A percentile compares a stretch with the other conserved stretches of the same genome.
phyloP scores from a whole-genome alignment of 1,140 invertebrate species.

The Lordiphosa stackelbergi region DNA sequence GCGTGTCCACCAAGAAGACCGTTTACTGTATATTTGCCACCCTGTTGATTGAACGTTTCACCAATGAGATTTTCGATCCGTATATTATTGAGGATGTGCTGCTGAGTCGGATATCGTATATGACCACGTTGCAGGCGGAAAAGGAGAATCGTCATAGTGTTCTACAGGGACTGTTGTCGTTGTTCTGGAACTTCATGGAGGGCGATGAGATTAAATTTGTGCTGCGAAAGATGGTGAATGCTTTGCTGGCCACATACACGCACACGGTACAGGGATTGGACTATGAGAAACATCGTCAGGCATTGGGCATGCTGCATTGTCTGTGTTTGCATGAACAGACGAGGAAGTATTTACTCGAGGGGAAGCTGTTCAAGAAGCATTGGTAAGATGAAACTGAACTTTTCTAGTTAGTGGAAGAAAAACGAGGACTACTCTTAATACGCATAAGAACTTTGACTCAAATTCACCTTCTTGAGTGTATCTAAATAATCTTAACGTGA shows the following conservation, averaged over 20 bases:
- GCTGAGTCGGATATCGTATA: slow-evolving; percentile 77
- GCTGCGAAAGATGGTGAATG: slow-evolving; percentile 80
- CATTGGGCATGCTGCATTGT: slow-evolving; percentile 78
- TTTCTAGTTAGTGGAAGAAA: no score
- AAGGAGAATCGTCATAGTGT: slow-evolving; percentile 54
- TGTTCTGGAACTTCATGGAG: slow-evolving; percentile 84
- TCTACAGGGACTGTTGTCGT: slow-evolving; percentile 76
- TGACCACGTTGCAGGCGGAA: slow-evolving; percentile 39
- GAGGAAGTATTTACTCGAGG: slow-evolving; percentile 66
- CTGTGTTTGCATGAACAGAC: slow-evolving; percentile 77
- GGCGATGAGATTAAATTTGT: slow-evolving; percentile 81
- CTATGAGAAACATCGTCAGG: slow-evolving; percentile 80
- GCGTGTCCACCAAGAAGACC: slow-evolving; percentile 71
- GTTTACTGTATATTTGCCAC: slow-evolving; percentile 78
- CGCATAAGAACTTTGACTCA: no score
- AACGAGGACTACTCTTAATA: no score
- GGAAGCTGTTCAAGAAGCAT: slow-evolving; percentile 76
- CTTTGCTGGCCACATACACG: slow-evolving; percentile 80
- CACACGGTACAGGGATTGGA: slow-evolving; percentile 81
- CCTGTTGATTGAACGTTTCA: slow-evolving; percentile 80
- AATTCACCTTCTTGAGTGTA: no score
- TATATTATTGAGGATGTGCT: slow-evolving; percentile 81
- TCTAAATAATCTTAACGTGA: no score
- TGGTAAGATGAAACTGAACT: slow-evolving; percentile 63
- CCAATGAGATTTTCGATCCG: slow-evolving; percentile 78